A percentile compares a stretch with the other conserved stretches of the same genome.
Conservation (phyloP, 2,113 vertebrate genomes). For the Apteryx owenii region DNA sequence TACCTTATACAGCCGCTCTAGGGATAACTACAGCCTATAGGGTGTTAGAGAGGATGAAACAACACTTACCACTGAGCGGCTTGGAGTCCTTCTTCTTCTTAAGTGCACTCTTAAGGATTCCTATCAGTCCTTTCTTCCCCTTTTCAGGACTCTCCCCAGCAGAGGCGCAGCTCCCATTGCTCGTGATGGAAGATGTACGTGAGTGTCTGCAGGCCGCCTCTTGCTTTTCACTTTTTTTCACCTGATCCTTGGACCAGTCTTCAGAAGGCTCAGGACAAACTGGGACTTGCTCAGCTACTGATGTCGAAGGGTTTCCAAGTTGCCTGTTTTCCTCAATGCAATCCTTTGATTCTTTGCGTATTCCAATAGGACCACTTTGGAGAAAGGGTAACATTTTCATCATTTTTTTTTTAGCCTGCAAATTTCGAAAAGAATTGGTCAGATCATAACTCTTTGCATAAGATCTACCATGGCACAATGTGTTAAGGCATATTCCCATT, state of each 20-base stretch:
- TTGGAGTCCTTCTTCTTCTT: conserved; percentile 47
- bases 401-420: conserved; percentile 56
- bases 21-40: background rate
- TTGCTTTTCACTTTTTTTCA: conserved; percentile 13
- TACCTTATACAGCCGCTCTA: background rate
- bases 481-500: background rate
- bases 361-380: conserved; percentile 47
- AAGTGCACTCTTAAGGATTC: conserved; percentile 1
- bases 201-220: background rate
- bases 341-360: background rate
- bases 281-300: background rate
- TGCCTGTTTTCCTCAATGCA: background rate
- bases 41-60: background rate
- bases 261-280: conserved; percentile 24
- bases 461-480: background rate
- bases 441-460: background rate
- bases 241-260: background rate
- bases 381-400: conserved; percentile 67
- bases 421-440: conserved; percentile 8
- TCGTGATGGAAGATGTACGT: conserved; percentile 16
- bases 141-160: conserved; percentile 30
- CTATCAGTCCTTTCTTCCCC: conserved; percentile 49
- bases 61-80: conserved; percentile 56
- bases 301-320: background rate
- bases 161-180: conserved; percentile 29